A percentile compares a stretch with the other conserved stretches of the same genome.
Conservation (phyloP, 92 coral and sea anemone species). For the Parazoanthus darwini region DNA sequence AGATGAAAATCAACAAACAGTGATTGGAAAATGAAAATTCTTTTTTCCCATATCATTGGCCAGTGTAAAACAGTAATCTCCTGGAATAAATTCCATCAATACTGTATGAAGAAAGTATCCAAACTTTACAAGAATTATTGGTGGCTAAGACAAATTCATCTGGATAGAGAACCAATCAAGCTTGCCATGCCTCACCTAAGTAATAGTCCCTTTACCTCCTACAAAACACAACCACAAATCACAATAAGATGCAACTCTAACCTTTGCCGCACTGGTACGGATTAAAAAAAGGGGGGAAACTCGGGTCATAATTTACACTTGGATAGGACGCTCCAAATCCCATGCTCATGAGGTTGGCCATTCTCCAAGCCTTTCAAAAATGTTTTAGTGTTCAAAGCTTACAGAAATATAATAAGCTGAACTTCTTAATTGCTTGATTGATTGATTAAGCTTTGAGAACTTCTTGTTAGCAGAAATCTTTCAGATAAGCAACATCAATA, state of each 20-base stretch:
- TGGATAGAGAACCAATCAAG: conserved; percentile 65
- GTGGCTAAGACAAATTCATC: conserved; percentile 75
- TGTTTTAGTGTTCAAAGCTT: conserved; percentile 38
- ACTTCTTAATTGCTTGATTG: conserved; percentile 58
- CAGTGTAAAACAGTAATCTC: conserved; percentile 25
- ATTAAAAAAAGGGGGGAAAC: conserved; percentile 61
- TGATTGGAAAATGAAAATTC: conserved; percentile 64
- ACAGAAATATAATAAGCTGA: conserved; percentile 62
- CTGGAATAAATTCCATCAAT: conserved; percentile 67
- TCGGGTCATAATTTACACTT: conserved; percentile 67
- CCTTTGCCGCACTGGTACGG: conserved; percentile 75
- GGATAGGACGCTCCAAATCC: conserved; percentile 74
- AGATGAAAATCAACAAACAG: conserved; percentile 36
- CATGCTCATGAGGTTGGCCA: conserved; percentile 71
- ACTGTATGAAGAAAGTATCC: conserved; percentile 75
- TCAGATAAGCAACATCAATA: conserved; percentile 55
- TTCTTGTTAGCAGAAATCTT: conserved; percentile 66
- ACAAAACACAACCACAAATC: conserved; percentile 50
- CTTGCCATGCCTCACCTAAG: conserved; percentile 55
- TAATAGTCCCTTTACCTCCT: conserved; percentile 34
- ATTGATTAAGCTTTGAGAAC: conserved; percentile 62
- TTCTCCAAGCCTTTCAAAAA: conserved; percentile 21
- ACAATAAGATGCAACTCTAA: conserved; percentile 48
- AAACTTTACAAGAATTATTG: conserved; percentile 74
- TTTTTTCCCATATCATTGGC: conserved; percentile 61